Base-by-base conservation (phyloP, 2,797 vertebrate genomes). In the Caiman crocodilus region DNA sequence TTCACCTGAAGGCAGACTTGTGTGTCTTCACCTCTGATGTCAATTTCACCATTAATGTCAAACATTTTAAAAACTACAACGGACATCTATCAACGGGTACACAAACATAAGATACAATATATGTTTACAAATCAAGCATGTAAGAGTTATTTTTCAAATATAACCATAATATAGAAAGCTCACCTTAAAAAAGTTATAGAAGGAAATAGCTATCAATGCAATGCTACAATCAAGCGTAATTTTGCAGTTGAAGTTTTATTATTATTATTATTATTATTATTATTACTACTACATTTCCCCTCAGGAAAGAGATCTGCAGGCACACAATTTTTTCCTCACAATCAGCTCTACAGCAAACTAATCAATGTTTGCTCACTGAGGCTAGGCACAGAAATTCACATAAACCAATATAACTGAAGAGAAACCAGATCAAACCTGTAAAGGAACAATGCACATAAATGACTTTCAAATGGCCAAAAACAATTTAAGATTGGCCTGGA, bases 21-120 rank as follows among this genome's bases (percentile, higher is more conserved):
- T 16, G 98, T 97, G 96, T 99, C 99, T 95, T 99, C 99, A 5
- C 99, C 99, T 97, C 98, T 98, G 88, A 98, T 98, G 94, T 99
- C 98, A 97, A 99, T 98, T 94, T 98, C 98, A 84, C 98, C 98
- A 76, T 99, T 99, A 95, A 99, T 96, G 21, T 98, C 98, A 97
- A 98, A 98, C 90, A 99, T 98, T 98, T 99, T 99, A 97, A 99
- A 97, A 94, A 99, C 98, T 96, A 99, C 98, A 93, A 99, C 99
- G 5, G 99, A 99, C 97, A 99, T 99, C 99, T 99, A 96, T 93
- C 65, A 97, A 97, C 35, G 11, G 42, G 9, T 50, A 50, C 42
- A 50, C 42, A 92, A 95, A 81, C 95, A 18, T 13, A 84, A 89
- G 63, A 82, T 14, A 96, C 90, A 97, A 94, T 76, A 2, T 10